These are phyloP conservation scores for Atherinomorus stipes DNA, from an alignment of 2,113 vertebrate genomes.

Conservation along the genomic window DNA sequence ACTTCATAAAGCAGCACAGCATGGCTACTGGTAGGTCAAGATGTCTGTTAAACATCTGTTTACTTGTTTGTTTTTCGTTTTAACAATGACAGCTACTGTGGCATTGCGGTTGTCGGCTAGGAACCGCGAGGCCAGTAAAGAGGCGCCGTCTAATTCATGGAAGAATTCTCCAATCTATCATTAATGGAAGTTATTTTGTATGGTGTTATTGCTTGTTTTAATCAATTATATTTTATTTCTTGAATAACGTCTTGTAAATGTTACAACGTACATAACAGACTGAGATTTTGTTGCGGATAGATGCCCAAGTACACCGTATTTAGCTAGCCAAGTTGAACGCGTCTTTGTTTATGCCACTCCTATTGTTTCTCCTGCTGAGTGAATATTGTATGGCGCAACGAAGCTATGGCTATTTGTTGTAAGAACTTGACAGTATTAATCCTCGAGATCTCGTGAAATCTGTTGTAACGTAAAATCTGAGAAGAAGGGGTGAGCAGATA, in stretches of 20 bases:
- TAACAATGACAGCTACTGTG: conserved; percentile 1
- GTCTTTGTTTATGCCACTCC: conserved; percentile 64
- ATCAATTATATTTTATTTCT: no score
- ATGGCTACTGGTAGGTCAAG: conserved; percentile 83
- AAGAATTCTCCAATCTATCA: background rate
- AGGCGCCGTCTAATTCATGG: conserved; percentile 57
- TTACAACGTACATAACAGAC: background rate
- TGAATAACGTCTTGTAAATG: background rate
- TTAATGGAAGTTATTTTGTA: background rate
- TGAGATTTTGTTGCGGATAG: background rate
- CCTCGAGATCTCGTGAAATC: no score
- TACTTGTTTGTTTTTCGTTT: background rate
- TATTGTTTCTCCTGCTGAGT: background rate
- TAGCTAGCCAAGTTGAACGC: background rate
- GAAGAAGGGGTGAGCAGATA: no score
- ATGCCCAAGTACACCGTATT: background rate
- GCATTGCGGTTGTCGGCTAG: conserved; percentile 26
- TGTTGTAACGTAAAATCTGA: background rate
- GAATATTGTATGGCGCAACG: background rate
- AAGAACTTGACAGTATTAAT: background rate
- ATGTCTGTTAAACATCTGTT: rapidly evolving
- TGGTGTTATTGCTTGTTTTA: no score
- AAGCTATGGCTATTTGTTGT: rapidly evolving
- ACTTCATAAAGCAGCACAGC: conserved; percentile 9
- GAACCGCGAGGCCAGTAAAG: conserved; percentile 53